Conservation (phyloP, 2,888 invertebrate genomes). For the Hermodice carunculata region DNA sequence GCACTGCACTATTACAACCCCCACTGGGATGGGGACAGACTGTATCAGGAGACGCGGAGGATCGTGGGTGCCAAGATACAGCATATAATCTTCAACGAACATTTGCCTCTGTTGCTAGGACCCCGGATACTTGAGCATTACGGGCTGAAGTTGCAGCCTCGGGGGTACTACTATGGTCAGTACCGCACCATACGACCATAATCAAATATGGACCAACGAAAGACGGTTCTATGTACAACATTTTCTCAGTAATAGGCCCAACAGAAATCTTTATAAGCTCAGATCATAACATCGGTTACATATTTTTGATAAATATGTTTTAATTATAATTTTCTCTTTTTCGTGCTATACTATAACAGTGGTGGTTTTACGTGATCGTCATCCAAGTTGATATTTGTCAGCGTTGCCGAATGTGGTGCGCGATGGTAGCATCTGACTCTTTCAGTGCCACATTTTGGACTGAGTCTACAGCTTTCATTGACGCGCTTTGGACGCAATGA, state of each 20-base stretch:
- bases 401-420: too few relatives aligned
- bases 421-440: too few relatives aligned
- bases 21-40: slow-evolving; percentile 77
- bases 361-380: too few relatives aligned
- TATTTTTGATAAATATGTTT: too few relatives aligned
- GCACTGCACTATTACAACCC: slow-evolving; percentile 84
- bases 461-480: too few relatives aligned
- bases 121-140: neutral
- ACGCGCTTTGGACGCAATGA: too few relatives aligned
- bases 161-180: slow-evolving; percentile 20
- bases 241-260: neutral
- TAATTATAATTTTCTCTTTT: too few relatives aligned
- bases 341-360: too few relatives aligned
- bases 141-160: neutral
- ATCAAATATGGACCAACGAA: slow-evolving; percentile 8
- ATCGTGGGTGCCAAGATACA: slow-evolving; percentile 17
- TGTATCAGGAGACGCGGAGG: slow-evolving; percentile 35
- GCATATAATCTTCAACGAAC: slow-evolving; percentile 23
- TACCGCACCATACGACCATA: slow-evolving; percentile 11
- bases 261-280: neutral
- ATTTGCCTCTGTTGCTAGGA: slow-evolving; percentile 17
- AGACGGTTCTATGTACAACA: neutral
- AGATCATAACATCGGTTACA: too few relatives aligned
- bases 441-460: too few relatives aligned
- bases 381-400: too few relatives aligned